A percentile compares a stretch with the other conserved stretches of the same genome.
Conservation (phyloP, 2,797 vertebrate genomes). For the Synanceia verrucosa region DNA sequence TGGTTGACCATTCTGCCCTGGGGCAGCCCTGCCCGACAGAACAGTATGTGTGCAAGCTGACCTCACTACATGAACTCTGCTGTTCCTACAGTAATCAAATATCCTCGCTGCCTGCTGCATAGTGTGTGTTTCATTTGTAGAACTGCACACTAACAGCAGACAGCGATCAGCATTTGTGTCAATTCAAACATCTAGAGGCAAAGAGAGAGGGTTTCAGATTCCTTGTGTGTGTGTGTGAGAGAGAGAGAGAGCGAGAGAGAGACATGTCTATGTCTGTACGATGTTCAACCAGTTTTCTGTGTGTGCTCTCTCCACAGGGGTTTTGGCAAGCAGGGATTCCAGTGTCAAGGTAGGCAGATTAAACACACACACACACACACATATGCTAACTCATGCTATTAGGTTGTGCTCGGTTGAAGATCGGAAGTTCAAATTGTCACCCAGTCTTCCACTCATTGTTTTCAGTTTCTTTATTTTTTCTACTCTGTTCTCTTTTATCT, state of each 20-base stretch:
- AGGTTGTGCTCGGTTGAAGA: not conserved
- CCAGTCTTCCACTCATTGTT: not conserved
- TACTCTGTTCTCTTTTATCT: not conserved
- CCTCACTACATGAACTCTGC: conserved; percentile 1
- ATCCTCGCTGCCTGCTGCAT: not conserved
- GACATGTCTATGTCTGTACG: not conserved
- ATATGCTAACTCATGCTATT: not conserved
- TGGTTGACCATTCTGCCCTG: conserved; percentile 16
- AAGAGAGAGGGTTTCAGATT: conserved; percentile 11
- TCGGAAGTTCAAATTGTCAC: not conserved
- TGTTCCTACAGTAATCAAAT: conserved; percentile 9
- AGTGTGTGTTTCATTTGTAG: not conserved
- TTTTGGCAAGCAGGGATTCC: conserved; percentile 97
- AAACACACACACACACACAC: conserved; percentile 1
- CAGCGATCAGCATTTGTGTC: not conserved
- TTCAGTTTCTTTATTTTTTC: not conserved
- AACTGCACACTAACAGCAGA: conserved; percentile 2
- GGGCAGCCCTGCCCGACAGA: not conserved
- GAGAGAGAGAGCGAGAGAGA: not conserved
- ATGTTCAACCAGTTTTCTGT: conserved; percentile 46
- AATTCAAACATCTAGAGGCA: conserved; percentile 6
- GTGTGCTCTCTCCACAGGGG: conserved; percentile 85
- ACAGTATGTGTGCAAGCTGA: not conserved
- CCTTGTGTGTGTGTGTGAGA: not conserved
- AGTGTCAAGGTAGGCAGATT: conserved; percentile 93